Evolutionary conservation across 2,888 invertebrate genomes (phyloP), one percentile per base, ranked within the genome.

Genomic region (Spialia ferax): DNA sequence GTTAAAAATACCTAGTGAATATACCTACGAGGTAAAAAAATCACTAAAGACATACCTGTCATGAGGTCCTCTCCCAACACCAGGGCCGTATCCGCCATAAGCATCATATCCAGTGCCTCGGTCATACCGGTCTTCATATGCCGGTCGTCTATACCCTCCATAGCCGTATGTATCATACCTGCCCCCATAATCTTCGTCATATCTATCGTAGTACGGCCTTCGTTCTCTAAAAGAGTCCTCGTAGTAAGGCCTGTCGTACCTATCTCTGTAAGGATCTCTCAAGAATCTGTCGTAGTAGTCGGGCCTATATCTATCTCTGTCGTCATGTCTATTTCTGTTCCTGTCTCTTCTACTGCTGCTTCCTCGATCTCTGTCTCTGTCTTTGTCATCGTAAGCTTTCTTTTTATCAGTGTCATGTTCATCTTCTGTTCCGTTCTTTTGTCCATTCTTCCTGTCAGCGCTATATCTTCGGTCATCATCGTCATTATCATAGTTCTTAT

Each of bases 271-370:
- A 0, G 91, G 88, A 71, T 93, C 92, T 71, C 90, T 82, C 48
- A 91, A 70, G 70, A 90, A 91, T 64, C 91, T 82, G 42, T 93
- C 91, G 66, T 92, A 92, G 61, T 92, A 89, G 70, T 92, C 91
- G 10, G 88, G 88, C n/a, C 88, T 82, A 67, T 92, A 91, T 70
- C 88, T 85, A 52, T 92, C 92, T 70, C 91, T 82, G 42, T 91
- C 89, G 11, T 88, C 87, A 61, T 89, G 78, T 72, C 88, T 78
- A 54, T 86, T 81, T 71, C 82, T 84, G 42, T 87, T 81, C 45
- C 84, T 81, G 67, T 93, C 89, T 55, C 75, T 62, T 42, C 74
- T 76, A 13, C 80, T 74, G 23, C 75, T 72, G 10, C 71, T 69
- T 32, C 45, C 55, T 18, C 66, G 54, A 15, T 61, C 45, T 18